Conservation (phyloP, 2,888 invertebrate species). For the Eubasilissa splendida region DNA sequence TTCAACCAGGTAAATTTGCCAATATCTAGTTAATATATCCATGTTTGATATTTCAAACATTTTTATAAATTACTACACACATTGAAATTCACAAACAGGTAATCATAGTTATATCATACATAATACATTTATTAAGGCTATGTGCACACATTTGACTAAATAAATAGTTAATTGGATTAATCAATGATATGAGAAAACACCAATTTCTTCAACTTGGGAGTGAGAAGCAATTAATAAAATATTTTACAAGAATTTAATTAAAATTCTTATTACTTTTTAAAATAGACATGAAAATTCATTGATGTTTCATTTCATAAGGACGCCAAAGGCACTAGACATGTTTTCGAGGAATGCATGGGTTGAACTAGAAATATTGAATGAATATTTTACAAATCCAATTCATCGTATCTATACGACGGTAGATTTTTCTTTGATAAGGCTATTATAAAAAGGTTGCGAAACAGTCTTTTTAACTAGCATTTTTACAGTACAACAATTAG, state of each 20-base stretch:
- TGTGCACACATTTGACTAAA: conserved; percentile 50
- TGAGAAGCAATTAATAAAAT: background rate
- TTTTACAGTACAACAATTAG: conserved; percentile 35
- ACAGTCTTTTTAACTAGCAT: conserved; percentile 51
- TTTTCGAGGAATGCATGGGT: conserved; percentile 33
- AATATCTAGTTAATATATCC: background rate
- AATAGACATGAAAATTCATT: background rate
- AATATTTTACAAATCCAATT: conserved; percentile 36
- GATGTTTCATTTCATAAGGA: background rate
- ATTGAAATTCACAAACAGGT: conserved; percentile 1
- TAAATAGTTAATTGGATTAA: conserved; percentile 29
- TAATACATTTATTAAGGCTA: conserved; percentile 47
- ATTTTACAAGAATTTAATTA: background rate
- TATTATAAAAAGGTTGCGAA: conserved; percentile 36
- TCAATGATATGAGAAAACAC: background rate
- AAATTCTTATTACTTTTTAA: conserved; percentile 6
- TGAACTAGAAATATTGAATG: conserved; percentile 25
- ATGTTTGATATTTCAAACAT: conserved; percentile 8
- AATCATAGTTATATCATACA: background rate
- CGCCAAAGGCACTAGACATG: conserved; percentile 53
- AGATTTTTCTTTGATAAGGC: too few relatives aligned
- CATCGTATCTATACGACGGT: background rate
- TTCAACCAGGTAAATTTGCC: conserved; percentile 8
- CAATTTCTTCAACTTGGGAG: background rate
- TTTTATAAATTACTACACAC: background rate